phyloP scores from a whole-genome alignment of 2,113 vertebrate species.

The Erpornis zantholeuca region DNA sequence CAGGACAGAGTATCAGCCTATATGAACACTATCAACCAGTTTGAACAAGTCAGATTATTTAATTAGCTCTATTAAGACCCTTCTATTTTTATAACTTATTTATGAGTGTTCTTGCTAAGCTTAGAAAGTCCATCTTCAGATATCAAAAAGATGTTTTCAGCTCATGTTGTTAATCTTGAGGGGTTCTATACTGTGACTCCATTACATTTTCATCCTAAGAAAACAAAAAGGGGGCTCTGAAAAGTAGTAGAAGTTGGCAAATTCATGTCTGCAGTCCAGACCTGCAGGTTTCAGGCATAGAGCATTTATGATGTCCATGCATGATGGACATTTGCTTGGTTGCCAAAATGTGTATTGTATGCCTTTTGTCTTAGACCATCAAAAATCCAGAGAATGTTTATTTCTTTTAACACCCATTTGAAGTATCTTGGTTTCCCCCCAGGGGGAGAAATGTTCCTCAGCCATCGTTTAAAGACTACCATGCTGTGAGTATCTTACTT shows the following conservation, averaged over 20 bases:
- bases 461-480: neutral
- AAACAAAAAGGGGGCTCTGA: neutral
- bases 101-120: neutral
- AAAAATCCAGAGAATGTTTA: neutral
- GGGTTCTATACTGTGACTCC: neutral
- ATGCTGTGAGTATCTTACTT: neutral
- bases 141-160: neutral
- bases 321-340: neutral
- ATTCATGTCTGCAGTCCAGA: neutral
- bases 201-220: neutral
- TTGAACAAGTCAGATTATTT: conserved; percentile 33
- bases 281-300: neutral
- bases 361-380: neutral
- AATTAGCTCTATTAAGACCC: conserved; percentile 31
- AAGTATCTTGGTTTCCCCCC: neutral
- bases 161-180: neutral
- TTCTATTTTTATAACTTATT: conserved; percentile 31
- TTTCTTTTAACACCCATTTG: neutral
- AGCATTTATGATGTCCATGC: neutral
- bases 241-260: neutral
- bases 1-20: conserved; percentile 23
- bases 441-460: neutral
- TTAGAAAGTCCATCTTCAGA: neutral
- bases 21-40: conserved; percentile 10
- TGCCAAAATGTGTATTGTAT: neutral